phyloP scores from a whole-genome alignment of 2,113 vertebrate species.

The Ciconia boyciana region DNA sequence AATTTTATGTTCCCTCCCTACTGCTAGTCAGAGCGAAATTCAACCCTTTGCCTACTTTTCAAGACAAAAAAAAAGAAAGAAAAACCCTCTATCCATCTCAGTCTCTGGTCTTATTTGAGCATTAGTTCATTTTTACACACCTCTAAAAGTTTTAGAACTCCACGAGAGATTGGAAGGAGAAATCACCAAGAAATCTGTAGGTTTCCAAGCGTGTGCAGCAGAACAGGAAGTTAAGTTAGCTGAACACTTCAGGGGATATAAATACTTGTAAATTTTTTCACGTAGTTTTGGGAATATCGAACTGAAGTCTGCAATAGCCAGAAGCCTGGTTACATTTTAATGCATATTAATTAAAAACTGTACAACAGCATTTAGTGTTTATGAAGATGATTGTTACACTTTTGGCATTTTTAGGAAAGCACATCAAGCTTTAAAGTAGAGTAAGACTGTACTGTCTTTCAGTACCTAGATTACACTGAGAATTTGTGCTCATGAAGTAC shows the following conservation, averaged over 20 bases:
- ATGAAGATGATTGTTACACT: constrained; percentile 60
- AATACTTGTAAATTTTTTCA: constrained; percentile 9
- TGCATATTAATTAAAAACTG: constrained; percentile 62
- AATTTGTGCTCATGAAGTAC: constrained; percentile 69
- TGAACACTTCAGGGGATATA: background rate
- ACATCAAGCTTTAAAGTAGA: constrained; percentile 65
- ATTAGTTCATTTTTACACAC: background rate
- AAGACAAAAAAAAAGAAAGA: background rate
- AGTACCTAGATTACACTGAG: constrained; percentile 52
- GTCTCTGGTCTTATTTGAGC: background rate
- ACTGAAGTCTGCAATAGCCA: constrained; percentile 57
- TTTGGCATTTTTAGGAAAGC: constrained; percentile 75
- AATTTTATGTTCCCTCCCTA: background rate
- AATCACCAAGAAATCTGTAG: background rate
- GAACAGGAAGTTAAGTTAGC: background rate
- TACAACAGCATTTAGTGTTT: constrained; percentile 70
- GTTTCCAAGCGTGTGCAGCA: background rate
- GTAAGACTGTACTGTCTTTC: constrained; percentile 10
- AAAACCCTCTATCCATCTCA: background rate
- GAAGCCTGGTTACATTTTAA: constrained; percentile 69
- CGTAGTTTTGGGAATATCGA: constrained; percentile 39
- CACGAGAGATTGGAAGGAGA: background rate
- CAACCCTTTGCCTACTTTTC: background rate
- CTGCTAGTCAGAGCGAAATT: background rate
- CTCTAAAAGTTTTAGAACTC: background rate